A percentile compares a stretch with the other conserved stretches of the same genome.
Conservation (phyloP, 2,113 vertebrate species). For the Passer domesticus region DNA sequence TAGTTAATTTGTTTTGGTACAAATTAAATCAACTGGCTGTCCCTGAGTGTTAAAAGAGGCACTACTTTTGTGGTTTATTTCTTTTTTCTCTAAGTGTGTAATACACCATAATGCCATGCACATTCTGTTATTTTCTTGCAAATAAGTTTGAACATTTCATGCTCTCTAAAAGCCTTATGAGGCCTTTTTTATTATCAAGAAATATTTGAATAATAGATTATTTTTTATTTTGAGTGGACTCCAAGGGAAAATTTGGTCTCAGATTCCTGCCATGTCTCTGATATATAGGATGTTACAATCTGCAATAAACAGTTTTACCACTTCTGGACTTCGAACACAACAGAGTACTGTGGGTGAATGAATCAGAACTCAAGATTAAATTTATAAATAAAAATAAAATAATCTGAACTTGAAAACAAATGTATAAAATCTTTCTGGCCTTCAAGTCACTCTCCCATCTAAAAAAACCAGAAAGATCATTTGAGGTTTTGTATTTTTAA, state of each 20-base stretch:
- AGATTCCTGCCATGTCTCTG: neutral
- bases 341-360: neutral
- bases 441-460: neutral
- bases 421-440: neutral
- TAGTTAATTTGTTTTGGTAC: neutral
- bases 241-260: neutral
- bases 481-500: neutral
- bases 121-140: neutral
- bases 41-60: neutral
- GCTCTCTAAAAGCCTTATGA: neutral
- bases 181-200: neutral
- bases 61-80: neutral
- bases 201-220: constrained; percentile 23
- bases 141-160: constrained; percentile 33
- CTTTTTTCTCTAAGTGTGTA: neutral
- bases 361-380: neutral
- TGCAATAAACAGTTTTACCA: neutral
- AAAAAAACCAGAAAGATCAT: neutral
- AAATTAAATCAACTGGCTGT: neutral
- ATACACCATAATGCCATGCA: neutral
- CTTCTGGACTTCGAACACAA: neutral
- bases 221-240: neutral
- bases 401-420: neutral
- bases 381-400: neutral
- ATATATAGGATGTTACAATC: neutral